Evolutionary conservation across 2,113 vertebrate species (phyloP).

Genomic region (Ivindomyrus marchei): DNA sequence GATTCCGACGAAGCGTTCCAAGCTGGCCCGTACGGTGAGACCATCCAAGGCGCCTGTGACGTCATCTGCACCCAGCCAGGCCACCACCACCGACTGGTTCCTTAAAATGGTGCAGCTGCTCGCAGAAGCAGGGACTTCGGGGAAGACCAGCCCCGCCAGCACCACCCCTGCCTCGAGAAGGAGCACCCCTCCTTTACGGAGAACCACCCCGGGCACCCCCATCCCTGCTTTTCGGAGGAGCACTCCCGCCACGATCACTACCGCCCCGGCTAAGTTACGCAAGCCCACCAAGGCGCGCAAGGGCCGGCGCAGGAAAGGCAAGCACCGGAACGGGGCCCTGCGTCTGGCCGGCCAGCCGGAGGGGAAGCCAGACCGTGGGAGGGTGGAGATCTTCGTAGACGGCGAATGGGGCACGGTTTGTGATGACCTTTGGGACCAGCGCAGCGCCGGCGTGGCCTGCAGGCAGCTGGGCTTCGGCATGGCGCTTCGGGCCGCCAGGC

Average conservation of each 20-base stretch:
- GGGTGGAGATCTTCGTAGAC: conserved; percentile 72
- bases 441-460: conserved; percentile 73
- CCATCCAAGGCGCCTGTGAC: conserved; percentile 28
- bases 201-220: neutral
- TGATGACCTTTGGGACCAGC: conserved; percentile 73
- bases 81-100: conserved; percentile 43
- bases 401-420: conserved; percentile 86
- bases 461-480: conserved; percentile 76
- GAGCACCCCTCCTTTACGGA: neutral
- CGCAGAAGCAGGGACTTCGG: neutral
- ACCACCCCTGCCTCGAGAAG: neutral
- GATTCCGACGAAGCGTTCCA: conserved; percentile 33
- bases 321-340: conserved; percentile 54
- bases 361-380: conserved; percentile 50
- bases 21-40: conserved; percentile 12
- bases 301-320: conserved; percentile 48
- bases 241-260: neutral
- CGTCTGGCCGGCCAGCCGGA: conserved; percentile 60
- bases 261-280: conserved; percentile 24
- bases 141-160: conserved; percentile 8
- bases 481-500: conserved; percentile 66
- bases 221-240: neutral
- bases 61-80: neutral
- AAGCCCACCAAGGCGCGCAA: conserved; percentile 35
- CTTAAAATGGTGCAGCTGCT: conserved; percentile 45